Evolutionary conservation across 2,113 vertebrate species (phyloP).

Genomic region (Zonotrichia leucophrys): DNA sequence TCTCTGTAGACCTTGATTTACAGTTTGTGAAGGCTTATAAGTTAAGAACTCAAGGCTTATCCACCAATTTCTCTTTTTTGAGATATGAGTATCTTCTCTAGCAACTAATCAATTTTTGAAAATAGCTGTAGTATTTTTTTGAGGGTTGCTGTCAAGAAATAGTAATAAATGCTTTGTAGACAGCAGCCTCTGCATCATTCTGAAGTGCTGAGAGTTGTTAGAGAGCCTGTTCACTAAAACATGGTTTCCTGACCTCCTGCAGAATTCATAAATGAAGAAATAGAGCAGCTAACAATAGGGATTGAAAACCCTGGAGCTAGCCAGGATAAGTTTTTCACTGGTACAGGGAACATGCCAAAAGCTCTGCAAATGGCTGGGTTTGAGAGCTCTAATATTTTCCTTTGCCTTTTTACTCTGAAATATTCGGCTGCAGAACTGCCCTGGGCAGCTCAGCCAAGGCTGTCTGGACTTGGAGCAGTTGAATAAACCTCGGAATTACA

Average conservation of each 20-base stretch:
- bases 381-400: background rate
- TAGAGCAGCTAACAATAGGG: background rate
- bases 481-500: background rate
- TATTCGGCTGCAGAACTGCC: background rate
- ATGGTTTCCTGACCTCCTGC: background rate
- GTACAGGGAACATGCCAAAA: background rate
- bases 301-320: background rate
- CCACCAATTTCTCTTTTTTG: background rate
- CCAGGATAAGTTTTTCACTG: background rate
- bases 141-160: background rate
- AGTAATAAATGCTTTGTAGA: background rate
- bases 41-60: background rate
- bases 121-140: background rate
- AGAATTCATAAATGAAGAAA: background rate
- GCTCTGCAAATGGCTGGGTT: background rate
- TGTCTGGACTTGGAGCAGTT: background rate
- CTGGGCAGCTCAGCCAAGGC: background rate
- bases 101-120: background rate
- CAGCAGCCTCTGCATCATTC: background rate
- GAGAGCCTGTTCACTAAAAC: background rate
- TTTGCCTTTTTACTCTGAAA: background rate
- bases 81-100: background rate
- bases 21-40: background rate
- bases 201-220: background rate
- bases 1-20: background rate